Evolutionary conservation across 2,888 invertebrate genomes (phyloP).

Genomic region (Drosophila mimica): DNA sequence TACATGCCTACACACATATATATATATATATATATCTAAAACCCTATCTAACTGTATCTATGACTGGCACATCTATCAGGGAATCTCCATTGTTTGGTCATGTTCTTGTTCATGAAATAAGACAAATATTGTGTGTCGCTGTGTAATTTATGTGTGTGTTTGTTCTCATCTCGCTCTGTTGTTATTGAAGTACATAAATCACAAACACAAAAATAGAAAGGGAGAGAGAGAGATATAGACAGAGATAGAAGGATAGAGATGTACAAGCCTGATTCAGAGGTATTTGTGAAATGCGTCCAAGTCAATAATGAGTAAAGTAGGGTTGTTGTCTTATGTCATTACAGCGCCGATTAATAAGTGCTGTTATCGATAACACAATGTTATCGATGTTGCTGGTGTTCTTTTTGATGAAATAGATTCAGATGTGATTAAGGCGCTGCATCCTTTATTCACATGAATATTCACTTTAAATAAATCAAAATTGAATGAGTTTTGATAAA

Average conservation of each 20-base stretch:
- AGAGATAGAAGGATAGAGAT: conserved; percentile 3
- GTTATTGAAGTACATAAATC: conserved; percentile 63
- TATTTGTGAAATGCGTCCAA: conserved; percentile 43
- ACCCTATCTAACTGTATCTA: conserved; percentile 5
- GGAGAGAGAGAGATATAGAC: not conserved
- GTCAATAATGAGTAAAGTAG: conserved; percentile 51
- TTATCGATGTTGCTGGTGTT: conserved; percentile 5
- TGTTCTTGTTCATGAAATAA: conserved; percentile 65
- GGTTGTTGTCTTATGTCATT: conserved; percentile 31
- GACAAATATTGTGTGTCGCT: conserved; percentile 70
- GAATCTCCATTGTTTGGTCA: conserved; percentile 53
- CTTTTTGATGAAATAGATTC: not conserved
- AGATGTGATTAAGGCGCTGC: not conserved
- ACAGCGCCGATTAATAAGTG: conserved; percentile 3
- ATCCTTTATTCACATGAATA: not conserved
- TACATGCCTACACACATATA: conserved; percentile 2
- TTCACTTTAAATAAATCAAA: not conserved
- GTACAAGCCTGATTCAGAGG: conserved; percentile 12
- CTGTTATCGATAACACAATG: conserved; percentile 15
- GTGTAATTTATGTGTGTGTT: conserved; percentile 54
- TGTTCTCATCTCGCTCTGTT: conserved; percentile 42
- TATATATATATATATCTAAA: conserved; percentile 4
- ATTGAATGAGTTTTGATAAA: not conserved
- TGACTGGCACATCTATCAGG: conserved; percentile 24
- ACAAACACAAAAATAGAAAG: conserved; percentile 25